Percentiles rank a stretch among this genome's conserved stretches.
Conservation (phyloP, 2,888 invertebrate species). For the Malthinus flaveolus region DNA sequence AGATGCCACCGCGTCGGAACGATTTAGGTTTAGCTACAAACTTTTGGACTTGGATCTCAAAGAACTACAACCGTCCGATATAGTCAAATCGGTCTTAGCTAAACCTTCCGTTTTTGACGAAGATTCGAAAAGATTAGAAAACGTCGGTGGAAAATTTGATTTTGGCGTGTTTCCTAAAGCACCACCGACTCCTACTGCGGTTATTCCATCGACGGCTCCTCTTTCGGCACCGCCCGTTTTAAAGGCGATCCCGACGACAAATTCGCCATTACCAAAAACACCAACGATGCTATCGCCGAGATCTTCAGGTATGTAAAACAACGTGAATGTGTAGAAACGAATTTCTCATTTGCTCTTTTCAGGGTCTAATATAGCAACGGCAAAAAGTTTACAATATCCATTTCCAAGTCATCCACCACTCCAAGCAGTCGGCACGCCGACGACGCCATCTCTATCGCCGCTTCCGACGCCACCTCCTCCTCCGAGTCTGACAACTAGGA, state of each 20-base stretch:
- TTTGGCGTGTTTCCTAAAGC: constrained; percentile 53
- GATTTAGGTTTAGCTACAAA: constrained; percentile 68
- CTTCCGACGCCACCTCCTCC: constrained; percentile 34
- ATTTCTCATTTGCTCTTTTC: not conserved
- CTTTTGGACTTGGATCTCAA: constrained; percentile 78
- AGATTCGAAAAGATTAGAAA: constrained; percentile 89
- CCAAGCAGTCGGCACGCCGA: constrained; percentile 42
- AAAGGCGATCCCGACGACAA: constrained; percentile 36
- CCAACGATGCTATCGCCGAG: constrained; percentile 50
- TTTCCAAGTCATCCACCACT: constrained; percentile 77
- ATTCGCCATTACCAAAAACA: constrained; percentile 45
- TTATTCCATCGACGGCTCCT: constrained; percentile 20
- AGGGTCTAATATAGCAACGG: constrained; percentile 44
- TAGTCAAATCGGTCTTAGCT: constrained; percentile 88
- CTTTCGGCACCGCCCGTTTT: constrained; percentile 36
- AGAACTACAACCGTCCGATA: constrained; percentile 88
- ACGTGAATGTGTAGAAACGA: not conserved
- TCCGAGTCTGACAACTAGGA: constrained; percentile 40
- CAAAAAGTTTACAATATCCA: constrained; percentile 72
- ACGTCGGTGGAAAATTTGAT: constrained; percentile 79
- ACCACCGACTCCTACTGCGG: constrained; percentile 21
- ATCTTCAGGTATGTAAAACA: constrained; percentile 47
- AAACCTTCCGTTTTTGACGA: constrained; percentile 95
- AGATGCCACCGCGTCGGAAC: constrained; percentile 59
- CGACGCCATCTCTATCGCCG: constrained; percentile 39